Base-by-base conservation (phyloP, 1,140 invertebrate genomes). In the Aphis craccivora region DNA sequence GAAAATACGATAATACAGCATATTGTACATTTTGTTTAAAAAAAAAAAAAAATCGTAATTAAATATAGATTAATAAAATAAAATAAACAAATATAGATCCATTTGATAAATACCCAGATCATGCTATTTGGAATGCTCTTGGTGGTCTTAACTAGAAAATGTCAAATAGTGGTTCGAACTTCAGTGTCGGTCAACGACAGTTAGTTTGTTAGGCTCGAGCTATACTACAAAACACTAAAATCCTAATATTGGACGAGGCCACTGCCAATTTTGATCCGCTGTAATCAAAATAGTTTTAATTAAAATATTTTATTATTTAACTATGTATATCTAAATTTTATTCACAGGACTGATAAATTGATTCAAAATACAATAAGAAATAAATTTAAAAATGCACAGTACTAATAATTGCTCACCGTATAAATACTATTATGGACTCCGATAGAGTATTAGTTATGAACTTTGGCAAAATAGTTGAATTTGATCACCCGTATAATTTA, bases 141-240 rank as follows among this genome's bases (percentile, higher is more conserved):
- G 93, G 81, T 14, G 94, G 94, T 43, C 87, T 95, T 2, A 94
- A 94, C 40, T 83, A 94, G 1, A 95, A 40, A 94, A 95, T 94
- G 81, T 95, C 40, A 95, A 95, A 95, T 94, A 94, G 97, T 35
- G 98, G 98, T 5, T 95, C 96, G 11, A 98, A 98, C 95, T 97
- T 98, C 94, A 98, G 97, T 94, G 97, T 98, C 37, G 98, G 98
- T 0, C 98, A 98, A 95, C 96, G 97, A 88, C 98, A 99, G 94
- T 95, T 99, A 0, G 95, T 99, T 60, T 99, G 98, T 94, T 95
- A 99, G 93, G 98, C 97, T 0, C 95, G 98, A 93, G 98, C 98
- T 0, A 96, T 98, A 53, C 95, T 98, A 2, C 95, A 97, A 22
- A 97, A 97, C 48, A 98, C 97, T 95, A 97, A 97, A 94, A 96